These are phyloP conservation scores for Progne subis DNA, from an alignment of 2,113 vertebrate genomes.

Conservation along the genomic window DNA sequence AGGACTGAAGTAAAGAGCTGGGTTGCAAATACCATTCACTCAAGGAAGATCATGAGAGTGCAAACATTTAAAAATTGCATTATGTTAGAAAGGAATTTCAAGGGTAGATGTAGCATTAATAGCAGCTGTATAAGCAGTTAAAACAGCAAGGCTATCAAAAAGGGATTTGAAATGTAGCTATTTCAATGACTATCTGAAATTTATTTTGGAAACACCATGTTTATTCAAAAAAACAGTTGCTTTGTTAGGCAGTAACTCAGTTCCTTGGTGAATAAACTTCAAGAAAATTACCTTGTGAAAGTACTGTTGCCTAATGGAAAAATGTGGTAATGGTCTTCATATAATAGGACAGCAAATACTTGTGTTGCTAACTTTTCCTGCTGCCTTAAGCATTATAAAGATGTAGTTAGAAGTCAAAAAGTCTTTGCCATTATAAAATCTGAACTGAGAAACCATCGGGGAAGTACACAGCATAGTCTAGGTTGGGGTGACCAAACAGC, in stretches of 20 bases:
- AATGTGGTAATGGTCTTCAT: not conserved
- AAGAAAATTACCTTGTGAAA: not conserved
- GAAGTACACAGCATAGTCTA: not conserved
- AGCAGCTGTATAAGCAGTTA: not conserved
- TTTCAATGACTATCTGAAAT: not conserved
- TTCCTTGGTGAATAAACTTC: not conserved
- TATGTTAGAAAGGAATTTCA: not conserved
- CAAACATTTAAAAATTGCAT: not conserved
- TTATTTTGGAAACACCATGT: not conserved
- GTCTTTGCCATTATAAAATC: not conserved
- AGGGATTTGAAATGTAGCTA: not conserved
- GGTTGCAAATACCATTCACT: not conserved
- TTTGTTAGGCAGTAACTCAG: not conserved
- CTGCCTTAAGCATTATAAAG: not conserved
- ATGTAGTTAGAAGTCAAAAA: not conserved
- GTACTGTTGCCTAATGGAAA: not conserved
- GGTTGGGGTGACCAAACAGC: not conserved
- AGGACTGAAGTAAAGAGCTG: not conserved
- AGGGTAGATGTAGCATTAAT: not conserved
- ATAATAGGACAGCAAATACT: not conserved
- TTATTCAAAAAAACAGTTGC: not conserved
- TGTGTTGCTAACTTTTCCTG: not conserved
- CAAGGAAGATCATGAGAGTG: not conserved
- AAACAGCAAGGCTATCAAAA: not conserved
- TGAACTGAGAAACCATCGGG: not conserved